Evolutionary conservation across 2,797 vertebrate species (phyloP), one percentile per base, ranked within the genome.

Genomic region (Oophaga sylvatica): DNA sequence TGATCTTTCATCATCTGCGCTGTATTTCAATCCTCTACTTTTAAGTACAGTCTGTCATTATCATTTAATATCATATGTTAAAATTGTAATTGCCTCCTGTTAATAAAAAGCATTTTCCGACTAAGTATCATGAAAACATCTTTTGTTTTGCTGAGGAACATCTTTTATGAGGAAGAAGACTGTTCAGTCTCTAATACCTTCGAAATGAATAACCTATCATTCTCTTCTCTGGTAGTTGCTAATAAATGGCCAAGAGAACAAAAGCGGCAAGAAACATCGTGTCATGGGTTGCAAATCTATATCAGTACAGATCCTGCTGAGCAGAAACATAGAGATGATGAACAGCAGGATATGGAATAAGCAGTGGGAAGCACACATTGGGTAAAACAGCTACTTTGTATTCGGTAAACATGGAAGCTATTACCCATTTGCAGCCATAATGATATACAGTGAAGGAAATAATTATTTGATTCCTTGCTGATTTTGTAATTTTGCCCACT

Each of bases 21-120:
- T 76, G n/a, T 76, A 85, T 81, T 75, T 81, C 78, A 76, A 77
- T 59, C 48, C 68, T 70, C 65, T 86, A 17, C 71, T 73, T 68
- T 35, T 84, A 80, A 73, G 60, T 78, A 63, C 79, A 85, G 79
- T 89, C 87, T 89, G 87, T 89, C 87, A 89, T 89, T 89, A 89
- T 89, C 71, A 57, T 89, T 89, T 86, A 82, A 89, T 89, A 70
- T 86, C 63, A 70, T 75, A 80, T 15, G 41, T 83, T 85, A 81
- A 86, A 78, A 70, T 68, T 68, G 62, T 78, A 45, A 56, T 77
- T 68, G 65, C 13, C 45, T 45, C 70, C 78, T 73, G 84, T 71
- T 84, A 75, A 88, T 88, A 84, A 84, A 88, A 80, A 53, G 11
- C 17, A 80, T 85, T 81, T 75, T 73, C 63, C 70, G 81, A 45